Evolutionary conservation across 1,140 invertebrate genomes (phyloP), one percentile per base, ranked within the genome.

Genomic region (Saxidomus purpurata): DNA sequence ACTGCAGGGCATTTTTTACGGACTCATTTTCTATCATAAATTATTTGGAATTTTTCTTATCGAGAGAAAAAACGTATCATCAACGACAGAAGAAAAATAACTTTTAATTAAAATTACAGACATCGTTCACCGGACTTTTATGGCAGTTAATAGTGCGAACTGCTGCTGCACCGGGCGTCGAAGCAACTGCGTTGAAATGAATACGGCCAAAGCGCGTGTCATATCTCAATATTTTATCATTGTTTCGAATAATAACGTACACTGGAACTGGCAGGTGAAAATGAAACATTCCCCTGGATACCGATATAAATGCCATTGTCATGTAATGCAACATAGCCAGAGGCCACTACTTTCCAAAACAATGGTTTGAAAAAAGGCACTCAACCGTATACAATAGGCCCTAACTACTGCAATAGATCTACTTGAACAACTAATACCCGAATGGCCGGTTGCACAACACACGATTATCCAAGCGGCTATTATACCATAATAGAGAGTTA

Each of bases 221-320:
- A 11, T 55, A 55, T 79, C 28, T 55, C 47, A 79, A 79, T 79
- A 79, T 79, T 52, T 79, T 49, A 79, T 55, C 28, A 79, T 79
- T 52, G 28, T 79, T 79, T 34, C 49, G 9, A 79, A 79, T 28
- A 79, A 55, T 79, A 1, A 38, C 49, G 49, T 63, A 63, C n/a
- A n/a, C 59, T 63, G 25, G n/a, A 63, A 63, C 59, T 63, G 34
- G 71, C 71, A 76, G 71, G 71, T 76, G 71, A 76, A 76, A 76
- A 76, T 38, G 38, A 76, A 43, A 43, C 71, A 43, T 76, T 43
- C 71, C 71, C 71, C 71, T 28, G n/a, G 59, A 63, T n/a, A 63
- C 38, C 28, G 19, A 49, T 79, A 79, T 49, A 49, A 34, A 79
- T 79, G 22, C 40, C 40, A n/a, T 49, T 52, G 47, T 34, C 47